These are phyloP conservation scores for Hypanus sabinus DNA, from an alignment of 2,113 vertebrate species.

Conservation along the genomic window DNA sequence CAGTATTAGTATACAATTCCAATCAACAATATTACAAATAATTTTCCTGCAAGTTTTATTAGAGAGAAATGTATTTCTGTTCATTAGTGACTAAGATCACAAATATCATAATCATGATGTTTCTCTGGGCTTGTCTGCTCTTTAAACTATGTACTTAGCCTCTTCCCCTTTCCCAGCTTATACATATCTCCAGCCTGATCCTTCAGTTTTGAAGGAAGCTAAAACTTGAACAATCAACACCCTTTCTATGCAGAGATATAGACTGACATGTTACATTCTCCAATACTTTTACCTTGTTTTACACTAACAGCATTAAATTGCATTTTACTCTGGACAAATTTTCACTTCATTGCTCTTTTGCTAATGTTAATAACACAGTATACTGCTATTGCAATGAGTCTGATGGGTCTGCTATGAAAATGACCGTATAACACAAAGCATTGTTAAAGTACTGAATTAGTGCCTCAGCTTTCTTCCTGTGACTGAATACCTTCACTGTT, in stretches of 20 bases:
- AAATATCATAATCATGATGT: not conserved
- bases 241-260: not conserved
- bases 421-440: constrained; percentile 7
- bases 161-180: not conserved
- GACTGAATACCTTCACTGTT: constrained; percentile 24
- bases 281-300: not conserved
- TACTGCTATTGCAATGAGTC: not conserved
- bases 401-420: constrained; percentile 15
- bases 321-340: not conserved
- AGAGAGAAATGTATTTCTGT: not conserved
- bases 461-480: not conserved
- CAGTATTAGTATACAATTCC: not conserved
- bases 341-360: constrained; percentile 22
- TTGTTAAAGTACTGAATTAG: not conserved
- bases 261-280: not conserved
- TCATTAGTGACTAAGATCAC: not conserved
- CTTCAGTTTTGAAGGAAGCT: not conserved
- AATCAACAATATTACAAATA: not conserved
- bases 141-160: not conserved
- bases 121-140: not conserved
- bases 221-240: not conserved
- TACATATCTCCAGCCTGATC: not conserved
- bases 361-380: not conserved
- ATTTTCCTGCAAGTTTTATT: not conserved
- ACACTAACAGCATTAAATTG: not conserved